Percentiles rank a stretch among this genome's conserved stretches.
Evolutionary conservation across 2,113 vertebrate species (phyloP).

Genomic region (Vanacampus margaritifer): DNA sequence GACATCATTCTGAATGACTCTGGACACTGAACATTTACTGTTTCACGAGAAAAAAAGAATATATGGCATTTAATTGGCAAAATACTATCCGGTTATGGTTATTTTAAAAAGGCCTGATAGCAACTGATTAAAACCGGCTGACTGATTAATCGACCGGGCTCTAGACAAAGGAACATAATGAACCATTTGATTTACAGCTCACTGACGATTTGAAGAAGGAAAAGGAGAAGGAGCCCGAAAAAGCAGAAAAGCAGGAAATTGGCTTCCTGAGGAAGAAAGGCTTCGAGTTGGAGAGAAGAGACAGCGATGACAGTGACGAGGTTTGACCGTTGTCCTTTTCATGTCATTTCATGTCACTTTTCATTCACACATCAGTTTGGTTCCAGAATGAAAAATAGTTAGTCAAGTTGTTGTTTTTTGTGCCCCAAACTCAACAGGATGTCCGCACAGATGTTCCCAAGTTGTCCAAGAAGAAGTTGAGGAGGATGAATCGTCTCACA

Average conservation of each 20-base stretch:
- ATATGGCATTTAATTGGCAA: too few relatives aligned
- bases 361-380: neutral
- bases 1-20: too few relatives aligned
- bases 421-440: constrained; percentile 65
- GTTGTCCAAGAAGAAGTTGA: constrained; percentile 93
- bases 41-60: too few relatives aligned
- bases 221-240: constrained; percentile 90
- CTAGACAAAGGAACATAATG: neutral
- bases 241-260: constrained; percentile 77
- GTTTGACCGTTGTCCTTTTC: constrained; percentile 23
- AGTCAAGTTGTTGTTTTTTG: neutral
- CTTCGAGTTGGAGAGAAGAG: constrained; percentile 82
- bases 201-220: constrained; percentile 91
- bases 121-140: too few relatives aligned
- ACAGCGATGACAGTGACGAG: constrained; percentile 85
- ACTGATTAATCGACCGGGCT: too few relatives aligned
- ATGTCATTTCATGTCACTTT: too few relatives aligned
- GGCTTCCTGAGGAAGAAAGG: constrained; percentile 80
- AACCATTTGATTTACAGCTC: constrained; percentile 60
- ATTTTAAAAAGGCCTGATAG: too few relatives aligned
- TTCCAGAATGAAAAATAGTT: neutral
- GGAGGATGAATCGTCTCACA: constrained; percentile 89
- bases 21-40: too few relatives aligned
- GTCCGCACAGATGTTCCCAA: constrained; percentile 81
- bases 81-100: too few relatives aligned